Percentiles rank a stretch among this genome's conserved stretches.
These are phyloP conservation scores for Clarias platycephalus DNA, from an alignment of 2,797 vertebrate genomes.

Conservation along the genomic window DNA sequence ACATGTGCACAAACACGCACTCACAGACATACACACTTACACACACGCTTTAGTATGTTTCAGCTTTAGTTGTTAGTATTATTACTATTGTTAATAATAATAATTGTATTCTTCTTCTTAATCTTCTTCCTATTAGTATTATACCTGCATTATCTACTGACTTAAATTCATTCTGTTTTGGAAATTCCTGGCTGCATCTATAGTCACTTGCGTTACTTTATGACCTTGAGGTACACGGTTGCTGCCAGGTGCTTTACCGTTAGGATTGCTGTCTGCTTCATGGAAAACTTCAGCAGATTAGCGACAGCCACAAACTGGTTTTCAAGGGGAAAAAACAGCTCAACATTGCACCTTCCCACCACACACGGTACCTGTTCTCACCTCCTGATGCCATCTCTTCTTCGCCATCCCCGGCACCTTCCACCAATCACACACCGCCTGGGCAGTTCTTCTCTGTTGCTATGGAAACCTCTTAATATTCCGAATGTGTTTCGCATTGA, in stretches of 20 bases:
- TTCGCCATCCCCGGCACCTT: constrained; percentile 47
- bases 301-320: neutral
- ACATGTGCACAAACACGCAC: no score
- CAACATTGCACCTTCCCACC: constrained; percentile 33
- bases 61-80: no score
- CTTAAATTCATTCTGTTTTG: neutral
- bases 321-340: neutral
- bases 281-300: neutral
- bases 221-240: neutral
- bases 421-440: constrained; percentile 65
- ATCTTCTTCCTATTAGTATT: neutral
- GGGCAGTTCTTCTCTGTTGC: constrained; percentile 73
- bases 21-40: no score
- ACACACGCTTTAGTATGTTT: no score
- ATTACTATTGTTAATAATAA: no score
- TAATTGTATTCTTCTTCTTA: no score
- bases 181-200: neutral
- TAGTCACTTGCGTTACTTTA: neutral
- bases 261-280: neutral
- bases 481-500: constrained; percentile 68
- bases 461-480: constrained; percentile 82
- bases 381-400: constrained; percentile 46
- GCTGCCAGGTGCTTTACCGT: neutral
- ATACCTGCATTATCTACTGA: neutral
- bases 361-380: constrained; percentile 42